Evolutionary conservation across 2,113 vertebrate genomes (phyloP), one percentile per base, ranked within the genome.

Genomic region (Trochalopteron elliotii): DNA sequence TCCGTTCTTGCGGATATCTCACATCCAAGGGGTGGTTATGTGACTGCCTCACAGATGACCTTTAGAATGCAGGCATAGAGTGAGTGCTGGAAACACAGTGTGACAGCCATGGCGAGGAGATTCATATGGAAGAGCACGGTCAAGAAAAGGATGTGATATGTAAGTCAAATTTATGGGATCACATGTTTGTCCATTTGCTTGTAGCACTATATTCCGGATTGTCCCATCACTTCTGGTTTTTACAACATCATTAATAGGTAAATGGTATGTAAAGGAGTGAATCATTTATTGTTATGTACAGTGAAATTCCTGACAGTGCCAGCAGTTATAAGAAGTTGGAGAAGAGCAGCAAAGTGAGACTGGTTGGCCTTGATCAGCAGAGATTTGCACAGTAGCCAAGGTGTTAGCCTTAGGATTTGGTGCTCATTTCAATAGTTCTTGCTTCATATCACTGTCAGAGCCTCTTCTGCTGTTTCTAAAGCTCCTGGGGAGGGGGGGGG

Each of bases 121-220:
- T 70, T 57, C 4, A 7, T n/a, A 1, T 6, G 12, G 75, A 91
- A 69, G 61, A 63, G 37, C 31, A 10, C 0, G 0, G 30, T 33
- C 35, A 47, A 53, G 59, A 57, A 55, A 55, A 63, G 55, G 55
- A 25, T 70, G 37, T 1, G 1, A 40, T 18, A 40, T 49, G 25
- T 45, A 67, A 53, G 37, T 83, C 63, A 53, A 24, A 81, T n/a
- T 25, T 31, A 33, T 5, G 61, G 84, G 44, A 42, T 75, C 39
- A 3, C 7, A 20, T 77, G 78, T 77, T 84, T 23, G 11, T 78
- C 67, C 27, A 7, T 49, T 68, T 78, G 61, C 63, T 79, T 87
- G 24, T 53, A 71, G 52, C 42, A 21, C 35, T 28, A 8, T 47
- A 42, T 70, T 74, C 30, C 17, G 49, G 74, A 52, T 91, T 76